phyloP scores from a whole-genome alignment of 2,797 vertebrate genomes.

The Phoebastria nigripes region DNA sequence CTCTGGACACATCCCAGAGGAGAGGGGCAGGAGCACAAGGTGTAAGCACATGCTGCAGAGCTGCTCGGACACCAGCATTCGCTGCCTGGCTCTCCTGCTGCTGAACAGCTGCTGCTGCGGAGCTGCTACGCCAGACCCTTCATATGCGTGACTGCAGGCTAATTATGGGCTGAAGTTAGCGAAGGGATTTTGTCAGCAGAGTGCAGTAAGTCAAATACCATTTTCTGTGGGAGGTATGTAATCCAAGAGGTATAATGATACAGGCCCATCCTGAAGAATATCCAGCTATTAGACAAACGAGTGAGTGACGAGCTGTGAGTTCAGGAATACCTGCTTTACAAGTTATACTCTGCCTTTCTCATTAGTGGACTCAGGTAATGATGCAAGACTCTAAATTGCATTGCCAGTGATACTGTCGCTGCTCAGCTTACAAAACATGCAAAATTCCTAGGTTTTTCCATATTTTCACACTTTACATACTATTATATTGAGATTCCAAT shows the following conservation, averaged over 20 bases:
- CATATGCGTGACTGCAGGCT: accelerated
- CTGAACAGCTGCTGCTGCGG: accelerated
- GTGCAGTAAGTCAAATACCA: neutral
- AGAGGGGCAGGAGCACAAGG: neutral
- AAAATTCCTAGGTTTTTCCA: neutral
- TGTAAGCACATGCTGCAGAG: neutral
- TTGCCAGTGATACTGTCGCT: neutral
- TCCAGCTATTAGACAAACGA: neutral
- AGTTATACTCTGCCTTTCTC: neutral
- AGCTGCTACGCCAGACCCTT: neutral
- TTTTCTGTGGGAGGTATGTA: neutral
- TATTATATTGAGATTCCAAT: neutral
- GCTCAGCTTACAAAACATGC: neutral
- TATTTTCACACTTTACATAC: neutral
- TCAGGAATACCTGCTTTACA: neutral
- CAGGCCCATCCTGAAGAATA: neutral
- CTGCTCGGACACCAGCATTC: neutral
- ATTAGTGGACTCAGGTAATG: neutral
- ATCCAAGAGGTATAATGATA: neutral
- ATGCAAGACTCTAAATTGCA: neutral
- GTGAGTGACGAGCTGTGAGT: neutral
- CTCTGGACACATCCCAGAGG: neutral
- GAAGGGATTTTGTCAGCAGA: neutral
- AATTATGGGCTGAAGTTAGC: neutral
- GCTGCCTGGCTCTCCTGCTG: neutral